These are phyloP conservation scores for Rhizoglyphus robini DNA, from an alignment of 1,140 invertebrate genomes.

Conservation along the genomic window DNA sequence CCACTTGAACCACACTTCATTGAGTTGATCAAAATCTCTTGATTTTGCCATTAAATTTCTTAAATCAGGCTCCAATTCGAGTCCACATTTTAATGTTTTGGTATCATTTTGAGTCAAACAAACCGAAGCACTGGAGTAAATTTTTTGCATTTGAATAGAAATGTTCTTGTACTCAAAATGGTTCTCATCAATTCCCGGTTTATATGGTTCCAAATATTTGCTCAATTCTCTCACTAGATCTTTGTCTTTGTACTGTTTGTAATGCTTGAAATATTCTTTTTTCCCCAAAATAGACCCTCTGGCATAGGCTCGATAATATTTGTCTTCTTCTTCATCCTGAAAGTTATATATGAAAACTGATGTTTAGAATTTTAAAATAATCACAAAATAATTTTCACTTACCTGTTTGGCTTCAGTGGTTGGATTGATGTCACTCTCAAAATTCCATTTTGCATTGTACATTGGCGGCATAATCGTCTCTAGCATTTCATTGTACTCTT, in stretches of 20 bases:
- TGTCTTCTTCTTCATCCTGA: no score
- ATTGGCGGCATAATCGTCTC: background rate
- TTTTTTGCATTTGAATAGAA: conserved; percentile 9
- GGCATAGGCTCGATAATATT: no score
- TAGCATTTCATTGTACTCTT: background rate
- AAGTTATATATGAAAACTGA: no score
- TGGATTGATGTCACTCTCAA: background rate
- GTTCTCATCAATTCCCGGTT: no score
- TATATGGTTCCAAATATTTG: conserved; percentile 55
- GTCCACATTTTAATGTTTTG: conserved; percentile 11
- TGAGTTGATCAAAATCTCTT: conserved; percentile 15
- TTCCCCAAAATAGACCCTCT: background rate
- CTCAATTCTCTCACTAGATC: conserved; percentile 46
- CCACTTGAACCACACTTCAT: conserved; percentile 22
- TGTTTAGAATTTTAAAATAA: background rate
- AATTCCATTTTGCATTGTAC: conserved; percentile 14
- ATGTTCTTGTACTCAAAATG: conserved; percentile 32
- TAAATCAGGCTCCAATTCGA: conserved; percentile 16
- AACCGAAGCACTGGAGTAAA: background rate
- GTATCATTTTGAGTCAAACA: background rate
- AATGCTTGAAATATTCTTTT: background rate
- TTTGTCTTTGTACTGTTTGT: background rate
- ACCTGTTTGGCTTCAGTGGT: conserved; percentile 9
- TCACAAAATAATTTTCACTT: background rate
- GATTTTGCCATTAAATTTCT: background rate